Conservation (phyloP, 2,113 vertebrate species). For the Lanius ludovicianus region DNA sequence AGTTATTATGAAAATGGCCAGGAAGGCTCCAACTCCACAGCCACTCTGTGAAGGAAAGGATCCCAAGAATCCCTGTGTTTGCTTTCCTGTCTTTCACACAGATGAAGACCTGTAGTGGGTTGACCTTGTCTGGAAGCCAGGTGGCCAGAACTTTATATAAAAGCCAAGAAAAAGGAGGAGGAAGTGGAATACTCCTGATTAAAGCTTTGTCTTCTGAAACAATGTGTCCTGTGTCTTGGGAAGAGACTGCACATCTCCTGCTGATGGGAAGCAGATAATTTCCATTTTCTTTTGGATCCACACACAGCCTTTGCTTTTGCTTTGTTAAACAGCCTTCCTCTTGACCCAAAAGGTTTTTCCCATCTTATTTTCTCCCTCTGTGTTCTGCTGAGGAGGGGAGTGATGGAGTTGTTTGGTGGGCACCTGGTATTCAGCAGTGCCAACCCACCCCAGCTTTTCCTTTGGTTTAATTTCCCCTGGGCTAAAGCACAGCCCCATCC, state of each 20-base stretch:
- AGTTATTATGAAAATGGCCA: not conserved
- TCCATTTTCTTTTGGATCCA: not conserved
- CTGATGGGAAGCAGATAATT: not conserved
- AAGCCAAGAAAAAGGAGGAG: not conserved
- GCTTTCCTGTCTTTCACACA: not conserved
- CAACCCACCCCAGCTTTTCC: rapidly evolving
- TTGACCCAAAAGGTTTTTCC: not conserved
- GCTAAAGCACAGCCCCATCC: not conserved
- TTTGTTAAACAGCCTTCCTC: not conserved
- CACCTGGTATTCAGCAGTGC: not conserved
- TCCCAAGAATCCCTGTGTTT: not conserved
- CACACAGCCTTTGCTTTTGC: not conserved
- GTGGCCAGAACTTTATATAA: not conserved
- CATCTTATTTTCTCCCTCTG: not conserved
- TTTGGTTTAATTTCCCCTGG: not conserved
- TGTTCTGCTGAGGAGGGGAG: not conserved
- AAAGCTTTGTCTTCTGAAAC: not conserved
- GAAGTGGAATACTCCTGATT: not conserved
- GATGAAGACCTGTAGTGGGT: not conserved
- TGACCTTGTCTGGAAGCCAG: not conserved
- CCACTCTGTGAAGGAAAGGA: not conserved
- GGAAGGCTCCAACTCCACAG: rapidly evolving
- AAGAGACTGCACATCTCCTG: not conserved
- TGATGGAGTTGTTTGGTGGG: not conserved
- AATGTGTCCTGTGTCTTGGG: rapidly evolving